These are phyloP conservation scores for Lithosia quadra DNA, from an alignment of 2,888 invertebrate species.

Conservation along the genomic window DNA sequence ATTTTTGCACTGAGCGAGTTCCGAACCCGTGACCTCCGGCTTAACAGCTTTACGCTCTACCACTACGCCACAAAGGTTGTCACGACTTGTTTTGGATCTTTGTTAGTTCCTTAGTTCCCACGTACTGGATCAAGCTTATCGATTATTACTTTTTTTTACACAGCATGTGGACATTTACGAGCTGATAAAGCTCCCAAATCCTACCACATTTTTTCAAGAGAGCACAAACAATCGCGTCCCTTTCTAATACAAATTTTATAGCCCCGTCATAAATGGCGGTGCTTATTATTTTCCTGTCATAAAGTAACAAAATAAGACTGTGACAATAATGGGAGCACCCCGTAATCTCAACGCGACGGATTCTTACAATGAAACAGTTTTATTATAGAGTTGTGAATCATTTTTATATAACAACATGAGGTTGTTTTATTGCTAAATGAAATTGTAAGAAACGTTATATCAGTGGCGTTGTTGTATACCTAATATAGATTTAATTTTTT, in stretches of 20 bases:
- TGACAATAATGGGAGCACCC: slow-evolving; percentile 76
- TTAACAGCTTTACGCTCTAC: too few relatives aligned
- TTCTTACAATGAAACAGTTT: slow-evolving; percentile 63
- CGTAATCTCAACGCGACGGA: slow-evolving; percentile 67
- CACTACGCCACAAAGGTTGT: too few relatives aligned
- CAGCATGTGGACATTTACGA: slow-evolving; percentile 26
- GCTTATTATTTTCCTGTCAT: slow-evolving; percentile 84
- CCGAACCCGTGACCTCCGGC: too few relatives aligned
- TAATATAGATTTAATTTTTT: neutral
- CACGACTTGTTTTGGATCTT: too few relatives aligned
- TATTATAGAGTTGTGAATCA: slow-evolving; percentile 78
- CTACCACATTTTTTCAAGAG: slow-evolving; percentile 28
- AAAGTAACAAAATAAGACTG: slow-evolving; percentile 84
- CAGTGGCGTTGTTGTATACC: slow-evolving; percentile 15
- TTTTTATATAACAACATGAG: slow-evolving; percentile 72
- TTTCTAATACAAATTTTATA: slow-evolving; percentile 75
- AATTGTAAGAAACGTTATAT: slow-evolving; percentile 50
- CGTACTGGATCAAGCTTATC: too few relatives aligned
- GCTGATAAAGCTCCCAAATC: slow-evolving; percentile 15
- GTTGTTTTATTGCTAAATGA: slow-evolving; percentile 71
- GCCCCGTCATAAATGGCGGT: slow-evolving; percentile 73
- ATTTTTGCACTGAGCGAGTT: too few relatives aligned
- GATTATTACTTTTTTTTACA: too few relatives aligned
- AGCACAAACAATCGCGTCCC: slow-evolving; percentile 54
- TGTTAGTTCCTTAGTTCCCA: too few relatives aligned